Evolutionary conservation across 2,888 invertebrate species (phyloP).

Genomic region (Rhamphomyia laevipes): DNA sequence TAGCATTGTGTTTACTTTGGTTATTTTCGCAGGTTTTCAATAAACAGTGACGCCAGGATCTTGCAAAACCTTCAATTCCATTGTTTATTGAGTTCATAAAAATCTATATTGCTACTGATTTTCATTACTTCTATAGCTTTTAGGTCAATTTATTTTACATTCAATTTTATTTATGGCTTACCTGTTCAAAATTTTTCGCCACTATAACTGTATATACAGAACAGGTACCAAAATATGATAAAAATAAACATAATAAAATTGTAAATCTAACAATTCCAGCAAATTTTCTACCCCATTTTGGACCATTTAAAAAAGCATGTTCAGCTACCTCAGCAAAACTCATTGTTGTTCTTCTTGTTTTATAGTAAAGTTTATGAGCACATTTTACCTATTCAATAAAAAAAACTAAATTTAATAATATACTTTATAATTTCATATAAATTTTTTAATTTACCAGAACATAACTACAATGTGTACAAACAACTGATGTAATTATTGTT

Average conservation of each 20-base stretch:
- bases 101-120: too few relatives aligned
- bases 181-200: conserved; percentile 68
- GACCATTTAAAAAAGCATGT: conserved; percentile 65
- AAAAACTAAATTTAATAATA: background rate
- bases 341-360: conserved; percentile 58
- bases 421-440: background rate
- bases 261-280: conserved; percentile 39
- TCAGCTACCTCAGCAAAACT: conserved; percentile 81
- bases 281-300: conserved; percentile 51
- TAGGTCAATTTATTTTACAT: background rate
- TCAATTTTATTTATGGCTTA: conserved; percentile 11
- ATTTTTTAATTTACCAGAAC: conserved; percentile 53
- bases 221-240: conserved; percentile 94
- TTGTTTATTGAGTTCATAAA: too few relatives aligned
- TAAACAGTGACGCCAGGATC: too few relatives aligned
- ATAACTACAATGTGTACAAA: conserved; percentile 93
- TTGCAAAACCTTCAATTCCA: too few relatives aligned
- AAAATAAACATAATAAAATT: conserved; percentile 47
- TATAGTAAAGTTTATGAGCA: conserved; percentile 66
- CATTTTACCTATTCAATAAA: conserved; percentile 56
- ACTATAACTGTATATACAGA: conserved; percentile 94
- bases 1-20: too few relatives aligned
- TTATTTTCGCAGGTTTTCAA: too few relatives aligned
- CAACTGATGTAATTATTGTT: conserved; percentile 70
- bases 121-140: too few relatives aligned